Evolutionary conservation across 2,888 invertebrate genomes (phyloP).

Genomic region (Anodontia alba): DNA sequence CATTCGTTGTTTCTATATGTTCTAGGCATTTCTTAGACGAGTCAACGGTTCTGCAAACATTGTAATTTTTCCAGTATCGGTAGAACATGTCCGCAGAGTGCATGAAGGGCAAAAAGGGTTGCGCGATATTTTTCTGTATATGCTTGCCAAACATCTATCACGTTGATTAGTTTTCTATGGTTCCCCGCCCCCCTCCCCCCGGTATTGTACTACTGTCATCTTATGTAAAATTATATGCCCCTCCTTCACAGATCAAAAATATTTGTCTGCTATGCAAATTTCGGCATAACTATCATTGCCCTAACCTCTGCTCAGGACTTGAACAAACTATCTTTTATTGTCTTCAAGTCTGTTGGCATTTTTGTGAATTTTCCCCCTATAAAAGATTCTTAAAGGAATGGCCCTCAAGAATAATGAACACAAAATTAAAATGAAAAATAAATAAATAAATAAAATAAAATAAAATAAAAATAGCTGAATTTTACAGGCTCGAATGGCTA

Average conservation of each 20-base stretch:
- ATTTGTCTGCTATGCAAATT: constrained; percentile 34
- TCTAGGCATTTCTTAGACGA: too few relatives aligned
- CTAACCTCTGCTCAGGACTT: constrained; percentile 17
- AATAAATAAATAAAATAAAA: too few relatives aligned
- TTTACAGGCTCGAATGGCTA: too few relatives aligned
- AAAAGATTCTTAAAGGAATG: too few relatives aligned
- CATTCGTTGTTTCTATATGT: too few relatives aligned
- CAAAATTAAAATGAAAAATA: too few relatives aligned
- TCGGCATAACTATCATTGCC: constrained; percentile 29
- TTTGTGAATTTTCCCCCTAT: constrained; percentile 29
- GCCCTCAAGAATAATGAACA: too few relatives aligned
- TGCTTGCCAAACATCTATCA: constrained; percentile 5
- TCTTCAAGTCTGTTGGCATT: constrained; percentile 34
- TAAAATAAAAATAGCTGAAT: too few relatives aligned
- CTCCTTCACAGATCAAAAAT: constrained; percentile 36
- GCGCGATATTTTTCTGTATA: constrained; percentile 24
- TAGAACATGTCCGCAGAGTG: too few relatives aligned
- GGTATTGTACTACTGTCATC: constrained; percentile 39
- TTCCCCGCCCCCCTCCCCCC: constrained; percentile 34
- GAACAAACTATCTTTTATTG: constrained; percentile 14
- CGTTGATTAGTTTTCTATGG: constrained; percentile 26
- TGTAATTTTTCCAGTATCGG: too few relatives aligned
- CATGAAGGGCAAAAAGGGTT: constrained; percentile 39
- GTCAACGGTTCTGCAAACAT: too few relatives aligned
- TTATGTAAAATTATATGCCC: constrained; percentile 31